These are phyloP conservation scores for Enteromius argenteus DNA, from an alignment of 2,797 vertebrate species.

Conservation along the genomic window DNA sequence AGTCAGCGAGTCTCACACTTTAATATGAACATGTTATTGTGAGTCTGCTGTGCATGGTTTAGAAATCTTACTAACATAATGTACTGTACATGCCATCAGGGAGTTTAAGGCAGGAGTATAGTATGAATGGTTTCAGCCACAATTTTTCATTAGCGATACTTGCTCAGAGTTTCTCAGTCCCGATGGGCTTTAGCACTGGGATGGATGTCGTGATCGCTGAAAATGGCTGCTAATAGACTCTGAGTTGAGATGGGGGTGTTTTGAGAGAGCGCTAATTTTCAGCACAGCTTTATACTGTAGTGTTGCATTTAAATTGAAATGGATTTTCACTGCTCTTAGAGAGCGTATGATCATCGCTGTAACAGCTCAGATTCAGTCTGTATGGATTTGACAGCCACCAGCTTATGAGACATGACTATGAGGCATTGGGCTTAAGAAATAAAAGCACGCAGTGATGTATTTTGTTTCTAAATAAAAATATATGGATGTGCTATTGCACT, in stretches of 20 bases:
- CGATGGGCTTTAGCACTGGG: slow-evolving; percentile 46
- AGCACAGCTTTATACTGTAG: slow-evolving; percentile 20
- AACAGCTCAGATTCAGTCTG: background rate
- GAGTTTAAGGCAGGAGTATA: slow-evolving; percentile 7
- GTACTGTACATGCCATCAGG: background rate
- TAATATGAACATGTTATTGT: background rate
- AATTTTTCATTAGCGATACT: slow-evolving; percentile 50
- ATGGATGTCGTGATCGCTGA: slow-evolving; percentile 47
- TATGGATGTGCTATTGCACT: background rate
- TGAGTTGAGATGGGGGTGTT: slow-evolving; percentile 40
- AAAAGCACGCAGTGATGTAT: background rate
- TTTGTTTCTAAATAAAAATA: background rate
- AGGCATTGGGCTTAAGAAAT: background rate
- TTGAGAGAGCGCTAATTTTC: slow-evolving; percentile 31
- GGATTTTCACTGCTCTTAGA: background rate
- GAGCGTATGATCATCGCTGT: background rate
- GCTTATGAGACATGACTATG: background rate
- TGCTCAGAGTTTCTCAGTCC: slow-evolving; percentile 29
- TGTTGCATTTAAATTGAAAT: background rate
- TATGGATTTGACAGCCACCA: background rate
- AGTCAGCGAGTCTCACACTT: background rate
- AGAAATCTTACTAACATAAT: background rate
- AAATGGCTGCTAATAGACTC: slow-evolving; percentile 53
- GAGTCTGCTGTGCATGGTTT: background rate
- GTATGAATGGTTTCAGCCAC: slow-evolving; percentile 32